Base-by-base conservation (phyloP, 53 echinoderm and acorn worm species). In the Stichopus horrens region DNA sequence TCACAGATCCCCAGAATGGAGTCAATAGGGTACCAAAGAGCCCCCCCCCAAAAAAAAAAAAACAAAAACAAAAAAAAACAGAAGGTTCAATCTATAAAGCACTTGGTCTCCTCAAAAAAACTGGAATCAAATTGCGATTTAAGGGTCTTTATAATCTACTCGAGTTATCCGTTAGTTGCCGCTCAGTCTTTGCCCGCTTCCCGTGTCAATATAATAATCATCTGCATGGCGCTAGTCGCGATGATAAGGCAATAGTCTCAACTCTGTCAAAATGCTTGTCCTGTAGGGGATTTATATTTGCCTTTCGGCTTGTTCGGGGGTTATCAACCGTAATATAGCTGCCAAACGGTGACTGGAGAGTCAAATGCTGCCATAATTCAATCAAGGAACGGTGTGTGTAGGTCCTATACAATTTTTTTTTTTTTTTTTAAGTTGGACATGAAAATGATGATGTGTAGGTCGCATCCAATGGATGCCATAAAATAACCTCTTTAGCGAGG, bases 191-290 rank as follows among this genome's bases (percentile, higher is more conserved):
- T 81, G 81, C 14, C 56, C 7, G 81, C 81, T 81, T 81, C 81
- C 81, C 81, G 81, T 56, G 81, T 81, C n/a, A 81, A 81, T 81
- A 81, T 81, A 55, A 81, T 81, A 56, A 81, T 81, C 81, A 58
- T 8, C 22, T 18, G 20, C 81, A 37, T 81, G 81, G 81, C 81
- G 81, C 81, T 81, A 71, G 81, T 81, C 53, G 58, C 21, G n/a
- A 21, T 58, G 81, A 81, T 81, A 81, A 81, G 81, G 56, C 58
- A 58, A 8, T 57, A 20, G 21, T 56, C 57, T 55, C 81, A 37
- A 19, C 56, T 57, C 18, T 56, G 81, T 81, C 56, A 81, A 81
- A 56, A 81, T 23, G 37, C 37, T 37, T 56, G 81, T 81, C 81
- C 58, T 81, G 18, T 19, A 71, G 7, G 19, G 63, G 7, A 18